phyloP scores from a whole-genome alignment of 2,113 vertebrate genomes.

The Aegithalos caudatus region DNA sequence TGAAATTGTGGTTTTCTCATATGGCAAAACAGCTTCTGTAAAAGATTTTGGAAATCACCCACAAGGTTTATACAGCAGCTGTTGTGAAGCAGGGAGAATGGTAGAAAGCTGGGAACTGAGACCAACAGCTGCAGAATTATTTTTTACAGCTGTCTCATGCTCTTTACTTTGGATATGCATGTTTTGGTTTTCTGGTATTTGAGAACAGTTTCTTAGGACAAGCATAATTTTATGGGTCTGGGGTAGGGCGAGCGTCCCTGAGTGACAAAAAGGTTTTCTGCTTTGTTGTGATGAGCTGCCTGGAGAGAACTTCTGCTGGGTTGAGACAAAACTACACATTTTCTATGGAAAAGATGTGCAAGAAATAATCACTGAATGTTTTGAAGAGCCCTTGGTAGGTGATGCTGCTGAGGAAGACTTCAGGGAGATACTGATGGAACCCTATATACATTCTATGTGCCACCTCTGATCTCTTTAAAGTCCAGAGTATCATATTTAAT shows the following conservation, averaged over 20 bases:
- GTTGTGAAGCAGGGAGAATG: neutral
- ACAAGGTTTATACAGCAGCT: conserved; percentile 10
- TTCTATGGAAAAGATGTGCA: neutral
- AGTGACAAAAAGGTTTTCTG: neutral
- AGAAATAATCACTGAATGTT: neutral
- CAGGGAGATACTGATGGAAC: neutral
- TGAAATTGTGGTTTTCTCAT: neutral
- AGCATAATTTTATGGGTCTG: neutral
- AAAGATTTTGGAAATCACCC: neutral
- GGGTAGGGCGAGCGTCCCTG: neutral
- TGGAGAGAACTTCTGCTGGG: neutral
- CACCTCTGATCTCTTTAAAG: neutral
- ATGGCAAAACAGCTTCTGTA: neutral
- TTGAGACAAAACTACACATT: neutral
- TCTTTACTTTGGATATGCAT: neutral
- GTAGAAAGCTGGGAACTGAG: neutral
- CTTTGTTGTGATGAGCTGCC: neutral
- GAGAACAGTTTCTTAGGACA: neutral
- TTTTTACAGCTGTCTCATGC: neutral
- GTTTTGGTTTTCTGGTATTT: neutral
- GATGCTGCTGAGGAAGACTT: neutral
- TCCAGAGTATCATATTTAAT: neutral
- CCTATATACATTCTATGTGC: neutral
- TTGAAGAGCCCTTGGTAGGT: neutral
- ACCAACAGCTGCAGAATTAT: conserved; percentile 24